Percentiles rank a stretch among this genome's conserved stretches.
These are phyloP conservation scores for Anabacerthia variegaticeps DNA, from an alignment of 2,797 vertebrate genomes.

Conservation along the genomic window DNA sequence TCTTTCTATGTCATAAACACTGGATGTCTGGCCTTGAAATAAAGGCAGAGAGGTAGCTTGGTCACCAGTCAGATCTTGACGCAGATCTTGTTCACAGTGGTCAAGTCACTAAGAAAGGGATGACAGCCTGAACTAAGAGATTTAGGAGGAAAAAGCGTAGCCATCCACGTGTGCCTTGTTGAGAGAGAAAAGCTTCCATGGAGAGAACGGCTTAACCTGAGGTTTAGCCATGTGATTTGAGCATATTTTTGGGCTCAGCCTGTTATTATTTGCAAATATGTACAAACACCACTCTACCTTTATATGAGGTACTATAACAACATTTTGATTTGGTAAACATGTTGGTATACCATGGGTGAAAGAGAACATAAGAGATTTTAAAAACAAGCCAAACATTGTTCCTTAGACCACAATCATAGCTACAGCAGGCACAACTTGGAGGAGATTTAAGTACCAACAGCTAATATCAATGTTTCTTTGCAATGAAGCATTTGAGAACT, in stretches of 20 bases:
- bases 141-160: slow-evolving; percentile 8
- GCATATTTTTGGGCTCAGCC: background rate
- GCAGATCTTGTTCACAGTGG: background rate
- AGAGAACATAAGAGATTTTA: background rate
- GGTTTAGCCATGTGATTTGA: background rate
- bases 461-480: background rate
- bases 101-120: background rate
- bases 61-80: background rate
- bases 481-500: background rate
- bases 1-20: background rate
- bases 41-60: background rate
- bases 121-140: background rate
- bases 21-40: background rate
- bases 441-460: background rate
- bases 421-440: background rate
- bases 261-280: background rate
- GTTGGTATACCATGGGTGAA: background rate
- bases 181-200: background rate
- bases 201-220: background rate
- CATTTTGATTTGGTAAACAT: background rate
- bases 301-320: background rate
- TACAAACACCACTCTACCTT: background rate
- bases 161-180: background rate
- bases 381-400: background rate
- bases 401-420: background rate